Evolutionary conservation across 1,140 invertebrate species (phyloP), one percentile per base, ranked within the genome.

Genomic region (Drosophila lacertosa): DNA sequence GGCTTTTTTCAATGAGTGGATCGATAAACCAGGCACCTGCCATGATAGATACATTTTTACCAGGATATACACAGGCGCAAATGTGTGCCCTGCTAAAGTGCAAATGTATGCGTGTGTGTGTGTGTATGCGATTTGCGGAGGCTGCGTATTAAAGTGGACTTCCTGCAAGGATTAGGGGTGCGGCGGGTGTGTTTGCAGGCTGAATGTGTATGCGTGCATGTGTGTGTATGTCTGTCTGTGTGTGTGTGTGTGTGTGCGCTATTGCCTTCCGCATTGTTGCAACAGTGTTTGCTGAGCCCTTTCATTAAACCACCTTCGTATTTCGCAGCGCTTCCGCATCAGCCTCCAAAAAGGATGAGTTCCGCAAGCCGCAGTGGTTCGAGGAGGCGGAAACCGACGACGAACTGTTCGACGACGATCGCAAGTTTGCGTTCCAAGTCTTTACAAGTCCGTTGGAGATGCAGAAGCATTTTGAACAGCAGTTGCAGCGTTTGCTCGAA

Each of bases 391-490:
- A 91, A 69, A 90, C 90, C 6, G 90, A 91, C 37, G 90, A 91
- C 51, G 90, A 91, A 40, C 76, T 91, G n/a, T 91, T 91, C 35
- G 90, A 91, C 54, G 89, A 89, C 33, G 82, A 91, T 74, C 86
- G 89, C 29, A 91, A 90, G 59, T 90, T 91, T 63, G 83, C 78
- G 13, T 92, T 92, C 50, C 89, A 92, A 64, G 79, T 92, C 10
- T 92, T 92, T 20, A 90, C 90, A 1, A 91, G 92, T 77, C 92
- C 92, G 0, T 50, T 92, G 45, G 92, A 92, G 77, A 90, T 92
- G 80, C 92, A 92, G 57, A 89, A 84, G 39, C 92, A 92, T 72
- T 92, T 92, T 62, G 92, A 92, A 58, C 76, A 91, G 18, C 92
- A 92, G 66, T 73, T 92, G 86, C 90, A 92, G 50, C 80, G 90